Conservation (phyloP, 2,888 invertebrate genomes). For the Cenopis cana region DNA sequence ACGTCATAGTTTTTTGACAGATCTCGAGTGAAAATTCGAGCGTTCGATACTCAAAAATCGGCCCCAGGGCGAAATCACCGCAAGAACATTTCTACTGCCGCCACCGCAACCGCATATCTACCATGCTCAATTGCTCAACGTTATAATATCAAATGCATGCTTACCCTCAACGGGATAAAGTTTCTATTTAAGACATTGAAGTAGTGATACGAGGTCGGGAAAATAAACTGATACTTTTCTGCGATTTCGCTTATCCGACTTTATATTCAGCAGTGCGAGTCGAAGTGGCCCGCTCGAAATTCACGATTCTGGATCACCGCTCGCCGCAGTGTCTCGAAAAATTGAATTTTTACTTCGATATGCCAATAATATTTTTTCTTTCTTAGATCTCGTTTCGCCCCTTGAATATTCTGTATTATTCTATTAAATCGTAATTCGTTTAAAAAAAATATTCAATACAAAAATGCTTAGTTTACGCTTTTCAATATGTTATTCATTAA, state of each 20-base stretch:
- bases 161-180: not conserved
- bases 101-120: not conserved
- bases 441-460: no score
- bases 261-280: slow-evolving; percentile 19
- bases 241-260: slow-evolving; percentile 9
- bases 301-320: slow-evolving; percentile 46
- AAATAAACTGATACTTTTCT: slow-evolving; percentile 4
- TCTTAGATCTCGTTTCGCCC: slow-evolving; percentile 25
- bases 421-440: no score
- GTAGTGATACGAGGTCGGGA: slow-evolving; percentile 1
- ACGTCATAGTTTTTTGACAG: no score
- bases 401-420: no score
- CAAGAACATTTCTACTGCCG: slow-evolving; percentile 5
- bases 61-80: not conserved
- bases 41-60: no score
- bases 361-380: slow-evolving; percentile 43
- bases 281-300: slow-evolving; percentile 30
- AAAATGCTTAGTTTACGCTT: no score
- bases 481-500: no score
- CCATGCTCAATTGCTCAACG: not conserved
- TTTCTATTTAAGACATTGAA: not conserved
- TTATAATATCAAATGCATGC: not conserved
- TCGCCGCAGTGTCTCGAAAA: slow-evolving; percentile 46
- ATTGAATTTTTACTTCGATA: slow-evolving; percentile 48
- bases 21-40: no score